phyloP scores from a whole-genome alignment of 1,140 invertebrate species.

The Tetragnatha versicolor region DNA sequence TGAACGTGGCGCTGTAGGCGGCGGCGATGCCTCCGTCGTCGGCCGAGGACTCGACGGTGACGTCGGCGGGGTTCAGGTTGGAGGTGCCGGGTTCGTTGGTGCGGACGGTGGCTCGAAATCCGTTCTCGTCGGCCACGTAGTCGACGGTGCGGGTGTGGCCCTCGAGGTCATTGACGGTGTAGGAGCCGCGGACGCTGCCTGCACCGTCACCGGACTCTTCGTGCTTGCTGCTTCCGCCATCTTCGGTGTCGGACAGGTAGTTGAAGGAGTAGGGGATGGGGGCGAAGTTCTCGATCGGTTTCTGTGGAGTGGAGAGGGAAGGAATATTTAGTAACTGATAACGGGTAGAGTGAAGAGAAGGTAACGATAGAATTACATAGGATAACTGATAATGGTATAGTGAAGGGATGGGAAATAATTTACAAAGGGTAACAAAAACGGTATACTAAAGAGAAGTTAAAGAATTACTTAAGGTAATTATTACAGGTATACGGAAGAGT shows the following conservation, averaged over 20 bases:
- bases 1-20: too few relatives aligned
- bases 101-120: conserved; percentile 59
- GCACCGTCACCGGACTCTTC: conserved; percentile 31
- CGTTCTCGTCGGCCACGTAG: conserved; percentile 60
- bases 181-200: conserved; percentile 53
- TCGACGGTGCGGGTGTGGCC: conserved; percentile 58
- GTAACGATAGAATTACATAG: too few relatives aligned
- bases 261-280: conserved; percentile 37
- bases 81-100: conserved; percentile 48
- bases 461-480: neutral
- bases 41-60: conserved; percentile 3
- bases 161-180: conserved; percentile 57
- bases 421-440: neutral
- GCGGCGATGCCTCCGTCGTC: neutral
- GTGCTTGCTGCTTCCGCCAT: conserved; percentile 11
- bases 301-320: neutral
- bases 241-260: conserved; percentile 12
- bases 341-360: neutral
- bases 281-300: neutral
- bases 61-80: conserved; percentile 36
- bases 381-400: neutral
- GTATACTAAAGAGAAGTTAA: neutral
- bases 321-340: neutral
- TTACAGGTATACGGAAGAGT: too few relatives aligned
- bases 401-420: neutral